phyloP scores from a whole-genome alignment of 2,797 vertebrate species.

The Onychomys torridus region DNA sequence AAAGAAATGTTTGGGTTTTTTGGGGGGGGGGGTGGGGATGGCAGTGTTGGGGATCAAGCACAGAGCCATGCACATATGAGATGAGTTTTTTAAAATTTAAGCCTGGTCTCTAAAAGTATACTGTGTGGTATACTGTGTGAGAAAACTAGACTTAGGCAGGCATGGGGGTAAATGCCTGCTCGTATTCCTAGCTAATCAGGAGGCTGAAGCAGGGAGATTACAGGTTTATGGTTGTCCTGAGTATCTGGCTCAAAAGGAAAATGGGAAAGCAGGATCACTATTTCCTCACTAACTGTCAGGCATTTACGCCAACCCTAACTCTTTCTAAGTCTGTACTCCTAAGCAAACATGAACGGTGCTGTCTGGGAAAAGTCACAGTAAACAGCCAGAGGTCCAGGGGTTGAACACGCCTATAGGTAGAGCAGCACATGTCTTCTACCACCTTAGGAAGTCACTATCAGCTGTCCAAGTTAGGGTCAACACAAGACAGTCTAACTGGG shows the following conservation, averaged over 20 bases:
- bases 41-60: not conserved
- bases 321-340: not conserved
- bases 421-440: not conserved
- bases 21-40: no score
- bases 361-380: not conserved
- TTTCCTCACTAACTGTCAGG: constrained; percentile 32
- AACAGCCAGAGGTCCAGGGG: not conserved
- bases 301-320: constrained; percentile 31
- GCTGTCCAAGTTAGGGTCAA: constrained; percentile 22
- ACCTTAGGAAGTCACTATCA: constrained; percentile 55
- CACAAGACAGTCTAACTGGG: constrained; percentile 24
- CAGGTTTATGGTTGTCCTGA: not conserved
- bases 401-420: not conserved
- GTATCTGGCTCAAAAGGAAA: not conserved
- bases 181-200: not conserved
- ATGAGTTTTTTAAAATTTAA: not conserved
- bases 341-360: not conserved
- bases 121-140: not conserved
- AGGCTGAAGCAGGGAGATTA: not conserved
- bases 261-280: not conserved
- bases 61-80: not conserved
- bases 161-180: not conserved
- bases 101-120: not conserved
- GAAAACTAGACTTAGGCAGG: constrained; percentile 1
- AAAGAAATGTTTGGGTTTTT: not conserved